A percentile compares a stretch with the other conserved stretches of the same genome.
phyloP scores from a whole-genome alignment of 2,113 vertebrate species.

The Pterocles orientalis region DNA sequence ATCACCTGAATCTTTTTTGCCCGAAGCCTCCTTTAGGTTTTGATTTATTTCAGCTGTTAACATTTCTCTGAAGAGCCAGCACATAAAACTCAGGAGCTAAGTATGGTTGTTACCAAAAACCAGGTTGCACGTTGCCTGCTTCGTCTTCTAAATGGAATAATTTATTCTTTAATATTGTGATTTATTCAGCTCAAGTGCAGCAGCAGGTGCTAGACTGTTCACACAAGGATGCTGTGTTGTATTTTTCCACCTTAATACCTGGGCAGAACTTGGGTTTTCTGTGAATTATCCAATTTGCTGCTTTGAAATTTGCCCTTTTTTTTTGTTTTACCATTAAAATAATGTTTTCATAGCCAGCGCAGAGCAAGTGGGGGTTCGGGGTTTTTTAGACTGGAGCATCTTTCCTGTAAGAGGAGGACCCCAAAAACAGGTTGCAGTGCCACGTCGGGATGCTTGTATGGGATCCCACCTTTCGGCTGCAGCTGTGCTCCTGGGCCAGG shows the following conservation, averaged over 20 bases:
- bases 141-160: not conserved
- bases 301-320: not conserved
- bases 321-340: not conserved
- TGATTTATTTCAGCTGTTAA: not conserved
- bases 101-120: not conserved
- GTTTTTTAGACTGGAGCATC: not conserved
- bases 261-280: not conserved
- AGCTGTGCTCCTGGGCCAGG: not conserved
- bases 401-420: not conserved
- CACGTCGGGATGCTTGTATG: not conserved
- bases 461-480: not conserved
- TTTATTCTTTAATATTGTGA: not conserved
- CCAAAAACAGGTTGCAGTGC: not conserved
- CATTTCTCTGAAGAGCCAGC: not conserved
- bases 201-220: not conserved
- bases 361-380: not conserved
- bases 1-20: not conserved
- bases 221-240: fast-evolving
- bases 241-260: not conserved
- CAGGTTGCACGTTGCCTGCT: not conserved
- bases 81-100: not conserved
- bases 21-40: not conserved
- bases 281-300: not conserved
- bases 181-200: not conserved
- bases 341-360: not conserved